Percentiles rank a stretch among this genome's conserved stretches.
Conservation (phyloP, 1,140 invertebrate species). For the Ostrea edulis region DNA sequence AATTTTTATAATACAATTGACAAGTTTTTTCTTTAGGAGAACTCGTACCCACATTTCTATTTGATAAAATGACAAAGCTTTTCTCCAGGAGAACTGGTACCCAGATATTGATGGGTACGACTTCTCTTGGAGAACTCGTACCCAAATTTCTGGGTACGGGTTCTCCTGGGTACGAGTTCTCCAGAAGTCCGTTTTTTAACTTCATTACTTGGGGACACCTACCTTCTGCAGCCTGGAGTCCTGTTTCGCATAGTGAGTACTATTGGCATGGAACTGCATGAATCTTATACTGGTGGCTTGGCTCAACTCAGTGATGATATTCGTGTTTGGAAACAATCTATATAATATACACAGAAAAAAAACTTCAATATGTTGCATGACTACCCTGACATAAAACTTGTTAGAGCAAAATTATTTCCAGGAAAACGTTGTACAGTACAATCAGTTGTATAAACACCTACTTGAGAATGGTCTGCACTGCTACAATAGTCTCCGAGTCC, state of each 20-base stretch:
- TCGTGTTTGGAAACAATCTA: slow-evolving; percentile 71
- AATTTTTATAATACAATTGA: too few relatives aligned
- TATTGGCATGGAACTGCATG: slow-evolving; percentile 98
- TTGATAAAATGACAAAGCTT: too few relatives aligned
- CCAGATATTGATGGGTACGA: too few relatives aligned
- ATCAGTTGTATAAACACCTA: slow-evolving; percentile 79
- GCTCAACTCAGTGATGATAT: slow-evolving; percentile 81
- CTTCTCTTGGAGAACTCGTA: too few relatives aligned
- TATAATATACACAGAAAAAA: neutral
- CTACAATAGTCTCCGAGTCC: slow-evolving; percentile 98
- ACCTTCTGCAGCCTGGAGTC: slow-evolving; percentile 99
- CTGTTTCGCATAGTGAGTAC: slow-evolving; percentile 93
- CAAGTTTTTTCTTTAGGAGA: too few relatives aligned
- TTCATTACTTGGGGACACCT: slow-evolving; percentile 66
- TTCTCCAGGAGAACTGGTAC: too few relatives aligned
- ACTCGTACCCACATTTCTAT: too few relatives aligned
- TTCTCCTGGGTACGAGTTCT: too few relatives aligned
- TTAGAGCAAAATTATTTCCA: neutral
- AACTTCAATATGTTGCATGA: neutral
- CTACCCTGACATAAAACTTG: neutral
- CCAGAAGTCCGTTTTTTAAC: too few relatives aligned
- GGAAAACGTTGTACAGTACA: neutral
- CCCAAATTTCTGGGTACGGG: too few relatives aligned
- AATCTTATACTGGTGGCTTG: slow-evolving; percentile 99
- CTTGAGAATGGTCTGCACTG: slow-evolving; percentile 99